A percentile compares a stretch with the other conserved stretches of the same genome.
Conservation (phyloP, 2,888 invertebrate genomes). For the Actias luna region DNA sequence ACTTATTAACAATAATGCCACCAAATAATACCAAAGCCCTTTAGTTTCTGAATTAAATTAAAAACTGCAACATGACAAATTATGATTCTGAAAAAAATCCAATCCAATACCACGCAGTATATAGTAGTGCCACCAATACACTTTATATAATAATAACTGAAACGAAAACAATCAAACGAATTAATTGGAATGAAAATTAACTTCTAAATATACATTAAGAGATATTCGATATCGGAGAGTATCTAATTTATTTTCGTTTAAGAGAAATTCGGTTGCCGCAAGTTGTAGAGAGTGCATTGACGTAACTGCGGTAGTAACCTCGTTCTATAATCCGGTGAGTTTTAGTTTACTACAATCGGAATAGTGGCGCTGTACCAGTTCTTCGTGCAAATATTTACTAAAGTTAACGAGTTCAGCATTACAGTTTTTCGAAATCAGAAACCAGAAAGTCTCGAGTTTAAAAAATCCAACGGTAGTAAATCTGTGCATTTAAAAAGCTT, state of each 20-base stretch:
- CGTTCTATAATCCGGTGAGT: slow-evolving; percentile 19
- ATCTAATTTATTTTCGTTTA: slow-evolving; percentile 11
- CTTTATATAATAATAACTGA: not conserved
- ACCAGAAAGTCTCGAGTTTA: slow-evolving; percentile 11
- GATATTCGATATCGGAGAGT: slow-evolving; percentile 25
- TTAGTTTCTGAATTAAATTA: too few relatives aligned
- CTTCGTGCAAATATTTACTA: slow-evolving; percentile 20
- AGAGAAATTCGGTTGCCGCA: slow-evolving; percentile 3
- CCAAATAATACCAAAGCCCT: too few relatives aligned
- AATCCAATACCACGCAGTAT: slow-evolving; percentile 22
- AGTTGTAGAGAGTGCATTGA: slow-evolving; percentile 14
- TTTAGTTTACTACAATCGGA: slow-evolving; percentile 19
- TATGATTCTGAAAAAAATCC: too few relatives aligned
- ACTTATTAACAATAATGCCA: too few relatives aligned
- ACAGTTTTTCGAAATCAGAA: slow-evolving; percentile 14
- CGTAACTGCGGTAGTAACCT: slow-evolving; percentile 21
- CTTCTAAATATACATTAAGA: slow-evolving; percentile 25
- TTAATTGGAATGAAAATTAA: not conserved
- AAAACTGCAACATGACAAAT: too few relatives aligned
- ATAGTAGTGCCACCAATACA: not conserved
- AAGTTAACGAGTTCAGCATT: slow-evolving; percentile 17
- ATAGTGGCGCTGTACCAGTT: slow-evolving; percentile 19
- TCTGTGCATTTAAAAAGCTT: not conserved
- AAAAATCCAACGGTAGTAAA: slow-evolving; percentile 12
- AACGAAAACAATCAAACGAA: not conserved